A percentile compares a stretch with the other conserved stretches of the same genome.
phyloP scores from a whole-genome alignment of 2,888 invertebrate species.

The Habroteleia sp. region DNA sequence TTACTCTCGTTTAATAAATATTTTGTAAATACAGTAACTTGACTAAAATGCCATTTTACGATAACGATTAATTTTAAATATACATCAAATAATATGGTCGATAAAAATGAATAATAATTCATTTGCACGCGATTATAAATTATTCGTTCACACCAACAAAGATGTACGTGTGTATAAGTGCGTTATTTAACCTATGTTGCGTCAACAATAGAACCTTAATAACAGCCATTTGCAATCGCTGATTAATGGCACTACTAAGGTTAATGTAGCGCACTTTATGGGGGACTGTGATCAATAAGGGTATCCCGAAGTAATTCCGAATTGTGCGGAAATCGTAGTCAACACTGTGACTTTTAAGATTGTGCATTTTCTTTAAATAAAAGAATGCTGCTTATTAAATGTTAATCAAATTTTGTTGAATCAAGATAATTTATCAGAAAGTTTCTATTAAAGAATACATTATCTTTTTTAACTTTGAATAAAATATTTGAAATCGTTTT shows the following conservation, averaged over 20 bases:
- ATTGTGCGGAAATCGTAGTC: constrained; percentile 48
- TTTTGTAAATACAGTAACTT: constrained; percentile 13
- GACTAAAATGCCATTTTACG: constrained; percentile 1
- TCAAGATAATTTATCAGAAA: no score
- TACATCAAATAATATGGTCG: constrained; percentile 1
- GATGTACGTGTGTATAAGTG: constrained; percentile 6
- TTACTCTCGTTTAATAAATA: no score
- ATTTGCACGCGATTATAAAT: constrained; percentile 20
- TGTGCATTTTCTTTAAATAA: constrained; percentile 45
- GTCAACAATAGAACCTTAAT: constrained; percentile 60
- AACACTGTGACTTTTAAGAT: constrained; percentile 41
- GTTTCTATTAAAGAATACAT: no score
- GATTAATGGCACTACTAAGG: constrained; percentile 52
- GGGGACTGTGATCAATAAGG: constrained; percentile 51
- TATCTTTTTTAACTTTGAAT: no score
- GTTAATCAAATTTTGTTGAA: no score
- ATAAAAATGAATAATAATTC: constrained; percentile 36
- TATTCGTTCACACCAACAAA: constrained; percentile 18
- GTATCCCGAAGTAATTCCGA: constrained; percentile 52
- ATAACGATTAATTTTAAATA: constrained; percentile 14
- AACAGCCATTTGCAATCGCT: constrained; percentile 49
- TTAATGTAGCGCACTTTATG: constrained; percentile 58
- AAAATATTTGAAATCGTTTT: background rate
- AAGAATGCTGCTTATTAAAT: constrained; percentile 40
- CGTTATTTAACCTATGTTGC: constrained; percentile 60